Conservation (phyloP, 2,888 invertebrate genomes). For the Nomada hirtipes region DNA sequence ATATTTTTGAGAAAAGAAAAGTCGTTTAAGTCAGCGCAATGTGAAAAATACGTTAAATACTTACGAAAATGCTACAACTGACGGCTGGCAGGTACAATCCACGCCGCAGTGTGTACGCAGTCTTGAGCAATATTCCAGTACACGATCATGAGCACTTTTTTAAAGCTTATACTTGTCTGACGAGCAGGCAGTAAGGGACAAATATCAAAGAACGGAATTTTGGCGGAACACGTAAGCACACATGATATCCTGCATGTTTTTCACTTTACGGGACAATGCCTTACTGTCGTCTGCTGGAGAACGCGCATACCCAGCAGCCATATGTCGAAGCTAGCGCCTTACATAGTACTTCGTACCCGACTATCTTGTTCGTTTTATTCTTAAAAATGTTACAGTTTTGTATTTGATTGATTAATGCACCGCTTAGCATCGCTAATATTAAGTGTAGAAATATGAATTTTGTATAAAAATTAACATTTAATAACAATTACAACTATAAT, state of each 20-base stretch:
- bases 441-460: background rate
- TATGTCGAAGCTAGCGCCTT: slow-evolving; percentile 46
- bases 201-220: slow-evolving; percentile 19
- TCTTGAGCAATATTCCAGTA: slow-evolving; percentile 16
- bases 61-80: slow-evolving; percentile 45
- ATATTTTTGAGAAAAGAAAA: background rate
- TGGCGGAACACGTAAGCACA: slow-evolving; percentile 7
- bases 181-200: background rate
- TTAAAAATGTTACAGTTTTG: background rate
- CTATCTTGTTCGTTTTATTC: background rate
- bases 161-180: background rate
- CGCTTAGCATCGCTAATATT: background rate
- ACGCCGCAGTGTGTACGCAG: slow-evolving; percentile 30
- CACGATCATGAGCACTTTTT: slow-evolving; percentile 13
- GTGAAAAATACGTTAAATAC: slow-evolving; percentile 38
- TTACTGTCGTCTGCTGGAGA: slow-evolving; percentile 52
- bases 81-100: slow-evolving; percentile 43
- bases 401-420: background rate
- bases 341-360: background rate
- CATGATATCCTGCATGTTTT: slow-evolving; percentile 28
- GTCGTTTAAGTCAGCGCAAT: slow-evolving; percentile 25
- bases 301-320: slow-evolving; percentile 25
- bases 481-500: background rate
- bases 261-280: slow-evolving; percentile 31
- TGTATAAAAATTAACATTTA: background rate